These are phyloP conservation scores for Drosophila ambigua DNA, from an alignment of 1,140 invertebrate species.

Conservation along the genomic window DNA sequence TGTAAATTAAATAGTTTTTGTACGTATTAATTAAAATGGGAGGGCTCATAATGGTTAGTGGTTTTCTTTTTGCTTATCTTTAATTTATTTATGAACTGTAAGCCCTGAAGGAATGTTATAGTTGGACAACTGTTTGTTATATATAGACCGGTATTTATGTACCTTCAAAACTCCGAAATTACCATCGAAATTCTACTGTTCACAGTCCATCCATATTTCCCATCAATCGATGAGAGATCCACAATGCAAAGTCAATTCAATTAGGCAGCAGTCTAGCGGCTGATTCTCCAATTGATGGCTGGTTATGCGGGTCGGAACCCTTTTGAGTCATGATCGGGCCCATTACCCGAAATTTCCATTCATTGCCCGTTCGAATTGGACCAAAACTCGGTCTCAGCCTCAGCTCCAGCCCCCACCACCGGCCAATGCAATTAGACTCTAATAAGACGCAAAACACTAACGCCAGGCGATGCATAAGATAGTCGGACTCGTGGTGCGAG, in stretches of 20 bases:
- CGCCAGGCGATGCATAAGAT: constrained; percentile 75
- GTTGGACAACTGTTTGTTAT: too few relatives aligned
- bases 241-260: constrained; percentile 20
- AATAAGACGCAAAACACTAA: constrained; percentile 79
- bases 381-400: constrained; percentile 17
- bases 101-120: not conserved
- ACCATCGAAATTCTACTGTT: too few relatives aligned
- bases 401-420: constrained; percentile 34
- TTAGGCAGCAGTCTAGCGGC: constrained; percentile 69
- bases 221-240: constrained; percentile 8
- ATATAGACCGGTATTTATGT: too few relatives aligned
- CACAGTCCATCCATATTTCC: not conserved
- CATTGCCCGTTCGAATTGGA: constrained; percentile 22
- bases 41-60: too few relatives aligned
- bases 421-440: constrained; percentile 75
- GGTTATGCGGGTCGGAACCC: constrained; percentile 25
- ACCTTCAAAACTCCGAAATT: too few relatives aligned
- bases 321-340: constrained; percentile 53
- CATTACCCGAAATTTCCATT: constrained; percentile 39
- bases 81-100: too few relatives aligned
- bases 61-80: too few relatives aligned
- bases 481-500: constrained; percentile 21
- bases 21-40: not conserved
- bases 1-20: not conserved
- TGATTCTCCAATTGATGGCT: constrained; percentile 36